Evolutionary conservation across 53 echinoderm and acorn worm genomes (phyloP).

Genomic region (Echinometra lucunter): DNA sequence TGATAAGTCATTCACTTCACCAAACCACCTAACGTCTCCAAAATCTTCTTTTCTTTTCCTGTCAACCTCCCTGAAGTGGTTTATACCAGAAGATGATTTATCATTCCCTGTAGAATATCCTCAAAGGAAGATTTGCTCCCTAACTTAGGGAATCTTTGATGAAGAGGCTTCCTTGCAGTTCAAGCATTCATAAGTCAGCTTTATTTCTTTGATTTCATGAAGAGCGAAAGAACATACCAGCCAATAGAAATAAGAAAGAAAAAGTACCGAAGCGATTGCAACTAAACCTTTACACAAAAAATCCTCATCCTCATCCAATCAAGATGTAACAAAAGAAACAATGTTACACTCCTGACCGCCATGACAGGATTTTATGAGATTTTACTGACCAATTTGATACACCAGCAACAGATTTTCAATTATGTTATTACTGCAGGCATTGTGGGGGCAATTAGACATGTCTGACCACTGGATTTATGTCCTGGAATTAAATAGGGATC

Average conservation of each 20-base stretch:
- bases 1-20: background rate
- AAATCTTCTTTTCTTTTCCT: constrained; percentile 17
- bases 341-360: background rate
- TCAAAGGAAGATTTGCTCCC: background rate
- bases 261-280: constrained; percentile 23
- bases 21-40: background rate
- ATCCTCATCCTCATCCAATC: constrained; percentile 10
- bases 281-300: background rate
- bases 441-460: constrained; percentile 54
- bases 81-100: constrained; percentile 7
- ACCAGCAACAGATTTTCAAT: constrained; percentile 67
- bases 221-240: background rate
- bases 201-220: background rate
- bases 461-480: constrained; percentile 10
- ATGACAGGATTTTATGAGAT: constrained; percentile 51
- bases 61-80: background rate
- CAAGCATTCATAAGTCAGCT: background rate
- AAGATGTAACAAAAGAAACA: constrained; percentile 29
- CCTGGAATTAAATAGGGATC: constrained; percentile 12
- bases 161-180: background rate
- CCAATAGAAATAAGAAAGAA: background rate
- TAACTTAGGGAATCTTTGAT: constrained; percentile 12
- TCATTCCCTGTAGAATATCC: background rate
- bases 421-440: constrained; percentile 55
- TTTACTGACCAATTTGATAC: constrained; percentile 45